These are phyloP conservation scores for Polylopha cassiicola DNA, from an alignment of 2,888 invertebrate species.

Conservation along the genomic window DNA sequence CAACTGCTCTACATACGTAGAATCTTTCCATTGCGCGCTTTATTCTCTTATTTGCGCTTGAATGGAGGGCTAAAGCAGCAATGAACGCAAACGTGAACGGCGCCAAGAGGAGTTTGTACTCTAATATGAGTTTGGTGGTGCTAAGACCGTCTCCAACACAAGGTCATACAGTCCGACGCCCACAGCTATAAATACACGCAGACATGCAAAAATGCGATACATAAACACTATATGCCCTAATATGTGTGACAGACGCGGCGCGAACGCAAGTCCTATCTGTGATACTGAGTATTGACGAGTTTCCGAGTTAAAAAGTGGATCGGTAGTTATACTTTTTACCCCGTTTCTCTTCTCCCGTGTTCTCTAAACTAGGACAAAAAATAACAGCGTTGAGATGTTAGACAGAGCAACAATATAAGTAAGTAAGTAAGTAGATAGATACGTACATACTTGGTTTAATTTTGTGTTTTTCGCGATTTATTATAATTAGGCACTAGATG, in stretches of 20 bases:
- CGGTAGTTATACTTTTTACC: no score
- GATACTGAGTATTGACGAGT: conserved; percentile 1
- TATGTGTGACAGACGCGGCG: conserved; percentile 39
- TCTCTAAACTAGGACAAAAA: no score
- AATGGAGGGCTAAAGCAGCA: conserved; percentile 28
- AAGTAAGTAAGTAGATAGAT: no score
- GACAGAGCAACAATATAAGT: no score
- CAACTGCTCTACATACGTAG: conserved; percentile 10
- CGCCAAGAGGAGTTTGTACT: conserved; percentile 17
- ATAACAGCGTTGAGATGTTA: no score
- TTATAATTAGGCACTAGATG: no score
- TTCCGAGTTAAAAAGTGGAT: not conserved
- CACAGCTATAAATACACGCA: conserved; percentile 70
- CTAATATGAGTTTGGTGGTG: conserved; percentile 36
- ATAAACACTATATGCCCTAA: conserved; percentile 59
- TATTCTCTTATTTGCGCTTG: conserved; percentile 21
- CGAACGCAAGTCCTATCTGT: conserved; percentile 5
- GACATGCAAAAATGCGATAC: conserved; percentile 69
- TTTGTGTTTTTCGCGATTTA: no score
- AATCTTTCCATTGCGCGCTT: conserved; percentile 33
- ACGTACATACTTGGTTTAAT: no score
- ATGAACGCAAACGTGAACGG: conserved; percentile 19
- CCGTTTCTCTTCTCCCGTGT: no score
- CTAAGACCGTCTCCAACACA: conserved; percentile 58
- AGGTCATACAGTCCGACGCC: conserved; percentile 66